phyloP scores from a whole-genome alignment of 2,888 invertebrate genomes.

The Clanis bilineata region DNA sequence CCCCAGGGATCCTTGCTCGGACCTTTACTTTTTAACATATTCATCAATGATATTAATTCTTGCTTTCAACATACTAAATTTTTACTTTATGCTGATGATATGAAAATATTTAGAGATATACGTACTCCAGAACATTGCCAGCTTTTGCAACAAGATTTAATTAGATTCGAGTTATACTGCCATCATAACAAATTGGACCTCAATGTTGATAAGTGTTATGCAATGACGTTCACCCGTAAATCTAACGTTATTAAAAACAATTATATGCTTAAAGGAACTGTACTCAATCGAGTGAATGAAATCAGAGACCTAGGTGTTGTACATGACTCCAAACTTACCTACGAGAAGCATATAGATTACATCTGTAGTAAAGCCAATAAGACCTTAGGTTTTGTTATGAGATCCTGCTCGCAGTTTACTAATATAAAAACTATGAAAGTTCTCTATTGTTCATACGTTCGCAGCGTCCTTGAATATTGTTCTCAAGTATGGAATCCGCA shows the following conservation, averaged over 20 bases:
- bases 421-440: no score
- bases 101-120: constrained; percentile 21
- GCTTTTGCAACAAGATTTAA: constrained; percentile 18
- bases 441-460: no score
- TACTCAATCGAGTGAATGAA: background rate
- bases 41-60: no score
- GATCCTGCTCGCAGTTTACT: no score
- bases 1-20: constrained; percentile 19
- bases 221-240: constrained; percentile 12
- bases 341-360: constrained; percentile 17
- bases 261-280: background rate
- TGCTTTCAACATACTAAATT: no score
- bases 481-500: no score
- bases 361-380: constrained; percentile 7
- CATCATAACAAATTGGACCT: constrained; percentile 10
- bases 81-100: no score
- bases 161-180: constrained; percentile 17
- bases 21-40: no score
- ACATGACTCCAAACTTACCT: constrained; percentile 16
- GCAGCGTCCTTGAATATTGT: no score
- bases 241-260: background rate
- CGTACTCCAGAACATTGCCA: constrained; percentile 3
- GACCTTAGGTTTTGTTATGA: background rate
- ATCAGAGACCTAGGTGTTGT: constrained; percentile 17
- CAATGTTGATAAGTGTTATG: background rate